These are phyloP conservation scores for Gymnodraco acuticeps DNA, from an alignment of 2,797 vertebrate genomes.

Conservation along the genomic window DNA sequence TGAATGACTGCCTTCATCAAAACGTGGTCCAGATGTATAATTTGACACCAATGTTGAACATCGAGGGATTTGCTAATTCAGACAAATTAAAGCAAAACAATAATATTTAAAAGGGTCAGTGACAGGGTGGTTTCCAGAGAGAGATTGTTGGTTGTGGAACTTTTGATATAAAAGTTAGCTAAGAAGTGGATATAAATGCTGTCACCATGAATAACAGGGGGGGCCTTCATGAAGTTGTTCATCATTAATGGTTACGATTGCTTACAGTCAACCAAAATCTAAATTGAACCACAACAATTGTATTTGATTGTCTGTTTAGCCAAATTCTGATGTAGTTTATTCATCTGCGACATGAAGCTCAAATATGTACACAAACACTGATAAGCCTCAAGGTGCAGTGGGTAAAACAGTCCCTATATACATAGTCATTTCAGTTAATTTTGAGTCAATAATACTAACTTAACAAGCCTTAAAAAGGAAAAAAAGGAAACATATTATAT, in stretches of 20 bases:
- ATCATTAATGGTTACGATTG: neutral
- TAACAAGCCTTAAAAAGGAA: neutral
- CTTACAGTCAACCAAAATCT: neutral
- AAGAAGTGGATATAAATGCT: conserved; percentile 15
- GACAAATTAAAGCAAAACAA: conserved; percentile 69
- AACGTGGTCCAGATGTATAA: conserved; percentile 52
- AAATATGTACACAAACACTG: neutral
- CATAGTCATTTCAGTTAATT: conserved; percentile 1
- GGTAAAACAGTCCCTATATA: neutral
- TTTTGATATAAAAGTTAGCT: conserved; percentile 18
- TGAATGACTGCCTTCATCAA: conserved; percentile 62
- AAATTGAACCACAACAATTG: neutral
- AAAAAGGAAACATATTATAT: neutral
- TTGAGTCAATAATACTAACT: neutral
- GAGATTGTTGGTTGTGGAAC: conserved; percentile 20
- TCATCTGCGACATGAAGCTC: neutral
- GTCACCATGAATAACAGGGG: neutral
- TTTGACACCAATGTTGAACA: conserved; percentile 58
- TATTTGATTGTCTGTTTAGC: neutral
- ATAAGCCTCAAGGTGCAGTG: neutral
- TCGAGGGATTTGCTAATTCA: conserved; percentile 55
- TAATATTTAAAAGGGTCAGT: conserved; percentile 53
- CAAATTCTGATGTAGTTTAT: neutral
- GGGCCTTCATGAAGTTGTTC: neutral
- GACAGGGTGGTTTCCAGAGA: conserved; percentile 10